These are phyloP conservation scores for Cataglyphis altisquamis DNA, from an alignment of 2,888 invertebrate species.

Conservation along the genomic window DNA sequence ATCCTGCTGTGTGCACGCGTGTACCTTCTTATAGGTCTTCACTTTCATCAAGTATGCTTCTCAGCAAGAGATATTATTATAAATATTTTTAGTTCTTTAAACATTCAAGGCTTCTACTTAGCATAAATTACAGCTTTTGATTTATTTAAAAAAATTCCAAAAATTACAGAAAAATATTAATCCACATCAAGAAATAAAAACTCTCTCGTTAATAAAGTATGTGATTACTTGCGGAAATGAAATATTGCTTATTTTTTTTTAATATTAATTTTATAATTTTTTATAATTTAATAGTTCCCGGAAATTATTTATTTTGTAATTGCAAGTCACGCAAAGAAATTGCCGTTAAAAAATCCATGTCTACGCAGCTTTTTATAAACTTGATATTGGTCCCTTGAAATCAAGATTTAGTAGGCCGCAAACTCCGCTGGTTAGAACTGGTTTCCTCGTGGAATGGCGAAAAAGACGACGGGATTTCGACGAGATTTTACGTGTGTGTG, in stretches of 20 bases:
- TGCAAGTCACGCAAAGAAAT: constrained; percentile 10
- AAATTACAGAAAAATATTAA: neutral
- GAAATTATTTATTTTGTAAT: constrained; percentile 12
- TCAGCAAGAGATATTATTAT: neutral
- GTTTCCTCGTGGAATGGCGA: constrained; percentile 66
- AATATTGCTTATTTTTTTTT: neutral
- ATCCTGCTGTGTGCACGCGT: constrained; percentile 65
- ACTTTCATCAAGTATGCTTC: constrained; percentile 57
- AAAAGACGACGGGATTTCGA: constrained; percentile 62
- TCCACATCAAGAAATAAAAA: neutral
- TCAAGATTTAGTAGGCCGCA: constrained; percentile 51
- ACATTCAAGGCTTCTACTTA: neutral
- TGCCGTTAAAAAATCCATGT: constrained; percentile 1
- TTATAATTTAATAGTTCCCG: neutral
- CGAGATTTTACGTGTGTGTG: constrained; percentile 34
- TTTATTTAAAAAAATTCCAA: neutral
- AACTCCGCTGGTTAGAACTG: constrained; percentile 67
- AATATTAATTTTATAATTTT: neutral
- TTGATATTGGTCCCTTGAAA: constrained; percentile 71
- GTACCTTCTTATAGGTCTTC: constrained; percentile 50
- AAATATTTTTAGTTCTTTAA: neutral
- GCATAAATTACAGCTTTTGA: neutral
- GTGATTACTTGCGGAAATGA: neutral
- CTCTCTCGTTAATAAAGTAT: neutral
- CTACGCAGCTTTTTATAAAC: constrained; percentile 67